Evolutionary conservation across 1,140 invertebrate species (phyloP).

Genomic region (Charaxes varanes): DNA sequence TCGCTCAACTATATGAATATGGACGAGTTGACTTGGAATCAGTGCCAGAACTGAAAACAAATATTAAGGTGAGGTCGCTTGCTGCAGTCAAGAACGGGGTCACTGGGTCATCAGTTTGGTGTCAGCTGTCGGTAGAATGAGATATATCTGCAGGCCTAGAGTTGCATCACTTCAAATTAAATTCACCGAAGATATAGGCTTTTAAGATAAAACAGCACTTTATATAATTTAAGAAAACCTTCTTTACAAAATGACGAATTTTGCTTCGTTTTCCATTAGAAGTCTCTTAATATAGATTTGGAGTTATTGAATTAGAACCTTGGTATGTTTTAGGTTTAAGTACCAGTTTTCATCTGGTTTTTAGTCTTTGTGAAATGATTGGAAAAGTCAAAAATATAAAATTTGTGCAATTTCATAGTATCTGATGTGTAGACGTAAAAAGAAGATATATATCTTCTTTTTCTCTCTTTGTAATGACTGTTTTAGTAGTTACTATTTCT

Average conservation of each 20-base stretch:
- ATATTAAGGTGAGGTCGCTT: conserved; percentile 52
- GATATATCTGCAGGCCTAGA: conserved; percentile 55
- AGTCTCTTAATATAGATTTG: no score
- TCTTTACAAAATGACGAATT: neutral
- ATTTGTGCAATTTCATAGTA: no score
- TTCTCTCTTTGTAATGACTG: no score
- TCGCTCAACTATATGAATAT: conserved; percentile 39
- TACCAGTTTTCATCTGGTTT: no score
- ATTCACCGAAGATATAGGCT: conserved; percentile 21
- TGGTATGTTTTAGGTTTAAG: no score
- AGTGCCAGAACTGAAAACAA: conserved; percentile 63
- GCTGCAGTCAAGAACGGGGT: conserved; percentile 62
- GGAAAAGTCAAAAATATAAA: no score
- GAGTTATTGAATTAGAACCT: no score
- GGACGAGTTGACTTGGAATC: conserved; percentile 46
- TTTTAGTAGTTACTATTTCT: no score
- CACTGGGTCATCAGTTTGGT: conserved; percentile 59
- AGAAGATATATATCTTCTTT: no score
- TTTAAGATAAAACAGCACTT: neutral
- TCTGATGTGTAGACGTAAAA: no score
- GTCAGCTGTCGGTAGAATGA: conserved; percentile 62
- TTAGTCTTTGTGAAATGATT: no score
- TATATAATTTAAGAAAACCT: neutral
- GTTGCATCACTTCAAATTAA: conserved; percentile 39
- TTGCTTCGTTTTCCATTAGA: no score